Conservation (phyloP, 2,113 vertebrate species). For the Himantopus leucocephalus region DNA sequence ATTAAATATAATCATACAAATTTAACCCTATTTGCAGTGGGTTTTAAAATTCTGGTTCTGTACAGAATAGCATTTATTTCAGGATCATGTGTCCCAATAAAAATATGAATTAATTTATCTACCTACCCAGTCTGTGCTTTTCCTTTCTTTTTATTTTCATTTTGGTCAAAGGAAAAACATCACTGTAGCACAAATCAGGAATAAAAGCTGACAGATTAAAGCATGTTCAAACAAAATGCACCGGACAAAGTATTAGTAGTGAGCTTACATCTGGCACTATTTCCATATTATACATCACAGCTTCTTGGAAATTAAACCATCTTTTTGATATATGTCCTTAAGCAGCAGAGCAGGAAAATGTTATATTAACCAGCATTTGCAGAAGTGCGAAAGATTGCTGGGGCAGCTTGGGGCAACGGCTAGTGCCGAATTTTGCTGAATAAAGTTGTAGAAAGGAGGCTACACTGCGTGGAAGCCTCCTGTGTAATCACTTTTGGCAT, state of each 20-base stretch:
- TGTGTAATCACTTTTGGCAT: constrained; percentile 10
- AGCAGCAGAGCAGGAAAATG: neutral
- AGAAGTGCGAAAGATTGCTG: neutral
- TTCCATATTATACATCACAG: neutral
- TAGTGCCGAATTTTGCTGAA: neutral
- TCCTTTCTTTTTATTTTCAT: neutral
- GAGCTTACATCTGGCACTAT: neutral
- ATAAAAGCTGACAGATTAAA: neutral
- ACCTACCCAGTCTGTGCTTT: neutral
- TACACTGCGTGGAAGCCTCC: neutral
- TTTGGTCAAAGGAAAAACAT: constrained; percentile 1
- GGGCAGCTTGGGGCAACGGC: neutral
- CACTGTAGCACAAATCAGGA: neutral
- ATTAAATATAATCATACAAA: neutral
- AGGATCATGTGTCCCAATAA: neutral
- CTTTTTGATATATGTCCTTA: constrained; percentile 2
- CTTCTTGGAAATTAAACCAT: constrained; percentile 21
- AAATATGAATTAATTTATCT: neutral
- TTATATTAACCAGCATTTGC: neutral
- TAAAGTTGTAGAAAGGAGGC: neutral
- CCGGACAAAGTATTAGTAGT: neutral
- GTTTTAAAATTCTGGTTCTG: neutral
- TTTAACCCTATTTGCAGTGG: neutral
- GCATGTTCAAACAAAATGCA: neutral
- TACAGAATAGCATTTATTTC: neutral